Evolutionary conservation across 1,140 invertebrate genomes (phyloP).

Genomic region (Trichonephila clavata): DNA sequence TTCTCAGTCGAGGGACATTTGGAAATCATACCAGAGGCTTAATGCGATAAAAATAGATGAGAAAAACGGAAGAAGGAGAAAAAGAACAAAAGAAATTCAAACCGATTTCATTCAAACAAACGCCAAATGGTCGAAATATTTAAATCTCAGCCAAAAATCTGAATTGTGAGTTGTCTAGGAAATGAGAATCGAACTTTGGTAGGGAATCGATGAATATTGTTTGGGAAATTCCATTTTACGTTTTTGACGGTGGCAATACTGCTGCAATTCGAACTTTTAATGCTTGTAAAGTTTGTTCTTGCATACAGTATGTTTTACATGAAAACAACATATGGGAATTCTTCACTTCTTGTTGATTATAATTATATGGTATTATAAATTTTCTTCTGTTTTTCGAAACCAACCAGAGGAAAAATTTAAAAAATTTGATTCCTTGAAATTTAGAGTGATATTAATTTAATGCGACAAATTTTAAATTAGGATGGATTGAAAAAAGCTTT

Average conservation of each 20-base stretch:
- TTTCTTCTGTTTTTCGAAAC: too few species aligned
- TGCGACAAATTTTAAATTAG: too few species aligned
- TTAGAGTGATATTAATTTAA: too few species aligned
- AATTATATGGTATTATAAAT: too few species aligned
- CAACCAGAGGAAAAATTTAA: too few species aligned
- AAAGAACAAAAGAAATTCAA: neutral
- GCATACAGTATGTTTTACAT: too few species aligned
- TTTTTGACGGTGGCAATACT: neutral
- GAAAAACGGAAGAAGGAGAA: neutral
- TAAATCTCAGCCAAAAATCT: conserved; percentile 24
- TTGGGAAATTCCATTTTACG: neutral
- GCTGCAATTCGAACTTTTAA: neutral
- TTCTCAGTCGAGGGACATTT: neutral
- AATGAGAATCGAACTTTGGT: neutral
- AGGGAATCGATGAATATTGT: neutral
- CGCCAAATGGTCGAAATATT: conserved; percentile 52
- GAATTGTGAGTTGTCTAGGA: neutral
- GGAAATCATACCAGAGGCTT: neutral
- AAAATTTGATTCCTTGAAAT: too few species aligned
- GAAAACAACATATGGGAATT: too few species aligned
- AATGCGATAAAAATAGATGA: conserved; percentile 52
- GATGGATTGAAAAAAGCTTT: too few species aligned
- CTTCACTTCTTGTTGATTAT: too few species aligned
- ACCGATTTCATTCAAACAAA: conserved; percentile 20
- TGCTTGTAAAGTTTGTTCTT: too few species aligned